phyloP scores from a whole-genome alignment of 92 coral and sea anemone genomes.

The Epizoanthus stellaris region DNA sequence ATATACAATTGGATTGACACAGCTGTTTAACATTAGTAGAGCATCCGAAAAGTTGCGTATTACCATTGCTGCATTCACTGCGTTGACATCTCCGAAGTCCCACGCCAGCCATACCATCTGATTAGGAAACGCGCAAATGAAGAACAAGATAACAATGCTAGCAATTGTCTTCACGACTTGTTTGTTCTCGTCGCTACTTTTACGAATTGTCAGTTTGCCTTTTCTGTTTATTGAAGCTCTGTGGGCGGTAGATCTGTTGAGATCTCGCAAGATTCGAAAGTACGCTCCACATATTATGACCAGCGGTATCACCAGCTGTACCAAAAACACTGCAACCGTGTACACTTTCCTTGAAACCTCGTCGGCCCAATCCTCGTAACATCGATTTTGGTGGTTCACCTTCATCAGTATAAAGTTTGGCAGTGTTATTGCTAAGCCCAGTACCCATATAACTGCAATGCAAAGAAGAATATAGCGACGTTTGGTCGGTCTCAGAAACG shows the following conservation, averaged over 20 bases:
- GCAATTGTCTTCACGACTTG: constrained; percentile 51
- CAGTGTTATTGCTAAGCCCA: neutral
- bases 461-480: neutral
- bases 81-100: too few species aligned
- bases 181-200: constrained; percentile 25
- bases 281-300: constrained; percentile 31
- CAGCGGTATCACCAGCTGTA: constrained; percentile 20
- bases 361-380: neutral
- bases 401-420: constrained; percentile 2
- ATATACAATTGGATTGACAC: constrained; percentile 74
- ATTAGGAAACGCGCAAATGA: constrained; percentile 48
- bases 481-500: constrained; percentile 31
- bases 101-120: too few species aligned
- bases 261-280: constrained; percentile 19
- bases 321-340: neutral
- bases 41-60: constrained; percentile 29
- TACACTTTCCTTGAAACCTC: neutral
- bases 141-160: constrained; percentile 28
- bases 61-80: too few species aligned
- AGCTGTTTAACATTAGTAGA: constrained; percentile 60
- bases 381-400: neutral
- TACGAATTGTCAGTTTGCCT: constrained; percentile 8
- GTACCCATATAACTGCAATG: constrained; percentile 26
- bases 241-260: constrained; percentile 31
- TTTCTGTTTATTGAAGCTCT: constrained; percentile 30